phyloP scores from a whole-genome alignment of 2,113 vertebrate species.

The Larimichthys crocea region DNA sequence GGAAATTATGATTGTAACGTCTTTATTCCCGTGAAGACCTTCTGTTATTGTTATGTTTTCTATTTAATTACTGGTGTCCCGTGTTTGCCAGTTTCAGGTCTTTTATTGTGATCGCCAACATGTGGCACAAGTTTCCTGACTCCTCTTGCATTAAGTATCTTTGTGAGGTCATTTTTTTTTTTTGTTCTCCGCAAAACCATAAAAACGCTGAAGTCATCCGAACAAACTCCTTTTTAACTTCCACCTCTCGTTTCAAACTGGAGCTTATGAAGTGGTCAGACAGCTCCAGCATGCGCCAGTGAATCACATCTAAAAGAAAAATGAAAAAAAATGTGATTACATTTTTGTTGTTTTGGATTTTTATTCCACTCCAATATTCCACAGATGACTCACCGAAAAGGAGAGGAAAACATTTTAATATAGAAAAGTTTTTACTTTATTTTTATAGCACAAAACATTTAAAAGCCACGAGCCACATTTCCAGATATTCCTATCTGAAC shows the following conservation, averaged over 20 bases:
- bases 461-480: neutral
- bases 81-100: neutral
- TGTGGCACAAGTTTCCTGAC: neutral
- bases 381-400: no score
- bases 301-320: neutral
- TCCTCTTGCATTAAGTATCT: neutral
- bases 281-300: neutral
- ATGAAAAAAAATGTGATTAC: neutral
- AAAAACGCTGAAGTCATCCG: neutral
- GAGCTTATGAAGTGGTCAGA: neutral
- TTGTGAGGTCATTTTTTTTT: neutral
- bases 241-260: neutral
- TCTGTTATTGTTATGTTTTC: neutral
- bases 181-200: neutral
- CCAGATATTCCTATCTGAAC: no score
- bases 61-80: neutral
- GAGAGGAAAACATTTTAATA: no score
- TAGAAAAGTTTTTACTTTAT: no score
- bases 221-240: neutral
- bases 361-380: neutral
- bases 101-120: neutral
- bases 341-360: neutral
- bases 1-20: neutral
- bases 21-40: neutral
- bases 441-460: neutral